Base-by-base conservation (phyloP, 2,113 vertebrate genomes). In the Oreochromis niloticus region DNA sequence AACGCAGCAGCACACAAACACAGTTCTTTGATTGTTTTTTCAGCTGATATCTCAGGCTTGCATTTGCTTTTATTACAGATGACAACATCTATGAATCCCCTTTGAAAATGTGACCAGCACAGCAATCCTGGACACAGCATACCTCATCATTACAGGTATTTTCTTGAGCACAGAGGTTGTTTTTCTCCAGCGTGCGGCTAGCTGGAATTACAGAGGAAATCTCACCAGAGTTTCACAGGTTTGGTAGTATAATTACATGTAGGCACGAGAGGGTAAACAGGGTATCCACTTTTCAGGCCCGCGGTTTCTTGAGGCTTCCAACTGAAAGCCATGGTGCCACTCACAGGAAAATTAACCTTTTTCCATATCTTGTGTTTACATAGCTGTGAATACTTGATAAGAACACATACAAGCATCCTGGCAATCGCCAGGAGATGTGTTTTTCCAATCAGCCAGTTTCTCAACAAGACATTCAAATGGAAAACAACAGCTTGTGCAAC, bases 311-410 rank as follows among this genome's bases (percentile, higher is more conserved):
- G 0, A 36, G 7, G 36, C 14, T 22, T 27, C 6, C 6, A 19
- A 48, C 7, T 61, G 19, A 46, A 87, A 36, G 27, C 22, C 59
- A 9, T 22, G 50, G 34, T 30, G 55, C 55, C 41, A 48, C 54
- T 85, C 36, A 55, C 17, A 86, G 52, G 66, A 73, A 86, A 87
- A 84, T 50, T 0, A 24, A 48, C 46, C 48, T 52, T 82, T 91
- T 82, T 85, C 19, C 59, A 88, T 80, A 80, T 71, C 80, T 83
- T 39, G 1, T 68, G 63, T 88, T 89, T 89, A 79, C 32, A 86
- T n/a, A 84, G 14, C 55, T 41, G 50, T 81, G 61, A 78, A 68
- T 88, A 55, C 57, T 59, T 41, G 32, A 83, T 9, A 52, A n/a
- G 27, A 54, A 87, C 48, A 50, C 71, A 46, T 34, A 81, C 46